These are phyloP conservation scores for Macropus fuliginosus DNA, from an alignment of 2,797 vertebrate genomes.

Conservation along the genomic window DNA sequence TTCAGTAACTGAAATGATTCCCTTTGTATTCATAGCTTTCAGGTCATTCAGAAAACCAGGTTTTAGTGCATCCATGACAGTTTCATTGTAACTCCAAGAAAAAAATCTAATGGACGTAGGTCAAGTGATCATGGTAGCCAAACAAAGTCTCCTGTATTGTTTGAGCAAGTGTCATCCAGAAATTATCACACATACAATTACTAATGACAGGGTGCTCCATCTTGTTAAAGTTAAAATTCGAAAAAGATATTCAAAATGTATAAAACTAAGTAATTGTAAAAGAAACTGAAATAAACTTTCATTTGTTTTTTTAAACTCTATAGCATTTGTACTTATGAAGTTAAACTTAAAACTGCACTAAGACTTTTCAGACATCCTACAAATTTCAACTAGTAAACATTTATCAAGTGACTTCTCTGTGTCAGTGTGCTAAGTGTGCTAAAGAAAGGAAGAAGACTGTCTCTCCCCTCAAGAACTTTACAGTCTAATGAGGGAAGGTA, in stretches of 20 bases:
- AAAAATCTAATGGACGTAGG: neutral
- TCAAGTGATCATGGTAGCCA: neutral
- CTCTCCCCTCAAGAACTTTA: neutral
- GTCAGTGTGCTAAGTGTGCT: neutral
- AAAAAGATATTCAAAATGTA: neutral
- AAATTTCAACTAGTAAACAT: neutral
- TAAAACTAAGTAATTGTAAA: neutral
- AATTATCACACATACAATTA: neutral
- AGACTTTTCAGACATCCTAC: neutral
- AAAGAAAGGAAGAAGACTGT: neutral
- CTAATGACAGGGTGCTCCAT: neutral
- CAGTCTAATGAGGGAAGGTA: neutral
- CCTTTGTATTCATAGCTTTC: neutral
- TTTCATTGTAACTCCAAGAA: neutral
- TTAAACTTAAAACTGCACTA: neutral
- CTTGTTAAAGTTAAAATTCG: neutral
- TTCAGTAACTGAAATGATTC: neutral
- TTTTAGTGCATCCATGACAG: neutral
- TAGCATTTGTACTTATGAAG: neutral
- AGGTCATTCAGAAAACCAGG: neutral
- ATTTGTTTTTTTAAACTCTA: neutral
- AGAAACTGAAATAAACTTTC: neutral
- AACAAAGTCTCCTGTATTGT: neutral
- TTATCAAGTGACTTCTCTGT: neutral
- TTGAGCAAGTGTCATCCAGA: neutral